Evolutionary conservation across 1,140 invertebrate genomes (phyloP).

Genomic region (Scaptomyza montana): DNA sequence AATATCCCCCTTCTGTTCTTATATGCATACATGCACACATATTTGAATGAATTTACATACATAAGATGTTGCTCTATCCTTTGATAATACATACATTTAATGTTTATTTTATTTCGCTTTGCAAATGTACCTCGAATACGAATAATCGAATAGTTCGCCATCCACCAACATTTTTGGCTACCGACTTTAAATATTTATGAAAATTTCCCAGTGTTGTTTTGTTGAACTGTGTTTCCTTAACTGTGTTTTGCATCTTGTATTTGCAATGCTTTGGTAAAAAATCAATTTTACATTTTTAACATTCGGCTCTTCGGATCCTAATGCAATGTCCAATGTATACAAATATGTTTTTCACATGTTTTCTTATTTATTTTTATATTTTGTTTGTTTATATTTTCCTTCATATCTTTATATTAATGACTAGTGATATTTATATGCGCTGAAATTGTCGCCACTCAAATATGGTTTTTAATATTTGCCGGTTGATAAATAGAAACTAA

Average conservation of each 20-base stretch:
- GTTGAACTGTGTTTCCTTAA: constrained; percentile 1
- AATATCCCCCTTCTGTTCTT: constrained; percentile 23
- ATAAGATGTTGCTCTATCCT: constrained; percentile 13
- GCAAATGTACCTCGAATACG: constrained; percentile 29
- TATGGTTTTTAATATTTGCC: background rate
- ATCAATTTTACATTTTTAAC: constrained; percentile 49
- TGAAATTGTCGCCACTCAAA: constrained; percentile 26
- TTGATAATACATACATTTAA: constrained; percentile 33
- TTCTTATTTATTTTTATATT: background rate
- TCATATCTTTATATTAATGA: constrained; percentile 42
- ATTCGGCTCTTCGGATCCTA: constrained; percentile 2
- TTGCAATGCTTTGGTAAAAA: constrained; percentile 44
- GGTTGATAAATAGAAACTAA: no score
- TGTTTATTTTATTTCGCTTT: constrained; percentile 1
- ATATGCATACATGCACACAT: constrained; percentile 2
- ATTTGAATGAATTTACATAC: constrained; percentile 29
- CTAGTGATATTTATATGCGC: constrained; percentile 59
- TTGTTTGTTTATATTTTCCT: background rate
- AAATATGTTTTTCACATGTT: constrained; percentile 12
- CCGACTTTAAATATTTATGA: constrained; percentile 11
- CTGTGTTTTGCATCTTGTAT: constrained; percentile 3
- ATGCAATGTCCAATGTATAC: constrained; percentile 30
- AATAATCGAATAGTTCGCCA: constrained; percentile 9
- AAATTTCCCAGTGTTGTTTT: constrained; percentile 2
- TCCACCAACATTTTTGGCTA: background rate